phyloP scores from a whole-genome alignment of 2,888 invertebrate genomes.

The Drosophila kuntzei region DNA sequence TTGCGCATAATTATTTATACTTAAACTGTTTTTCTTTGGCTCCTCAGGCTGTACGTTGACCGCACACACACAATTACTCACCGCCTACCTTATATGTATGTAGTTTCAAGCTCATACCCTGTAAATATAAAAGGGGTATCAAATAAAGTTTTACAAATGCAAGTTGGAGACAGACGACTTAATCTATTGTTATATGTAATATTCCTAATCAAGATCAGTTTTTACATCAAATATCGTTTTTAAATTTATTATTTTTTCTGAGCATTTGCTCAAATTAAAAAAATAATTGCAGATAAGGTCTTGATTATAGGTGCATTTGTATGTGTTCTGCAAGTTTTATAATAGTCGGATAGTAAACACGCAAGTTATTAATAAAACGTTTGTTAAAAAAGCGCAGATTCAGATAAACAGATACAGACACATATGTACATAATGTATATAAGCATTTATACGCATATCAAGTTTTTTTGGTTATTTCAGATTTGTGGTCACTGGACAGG shows the following conservation, averaged over 20 bases:
- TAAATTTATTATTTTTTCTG: too few species aligned
- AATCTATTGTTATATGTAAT: too few species aligned
- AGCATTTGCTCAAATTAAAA: too few species aligned
- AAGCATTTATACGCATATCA: too few species aligned
- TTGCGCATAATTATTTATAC: constrained; percentile 5
- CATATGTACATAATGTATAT: neutral
- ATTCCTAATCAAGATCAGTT: too few species aligned
- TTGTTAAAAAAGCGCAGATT: neutral
- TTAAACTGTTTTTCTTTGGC: constrained; percentile 16
- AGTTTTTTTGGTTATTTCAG: too few species aligned
- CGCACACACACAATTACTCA: constrained; percentile 33
- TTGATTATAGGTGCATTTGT: neutral
- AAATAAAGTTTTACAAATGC: neutral
- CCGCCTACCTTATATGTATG: neutral
- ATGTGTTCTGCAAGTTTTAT: neutral
- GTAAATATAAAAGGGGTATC: too few species aligned
- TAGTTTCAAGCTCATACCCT: constrained; percentile 2
- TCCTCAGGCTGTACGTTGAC: constrained; percentile 53
- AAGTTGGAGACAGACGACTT: neutral
- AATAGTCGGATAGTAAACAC: constrained; percentile 19
- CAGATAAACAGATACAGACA: neutral
- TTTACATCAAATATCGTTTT: too few species aligned
- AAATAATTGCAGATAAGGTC: neutral
- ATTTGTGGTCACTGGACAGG: neutral
- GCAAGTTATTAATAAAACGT: neutral